Evolutionary conservation across 2,113 vertebrate genomes (phyloP), one percentile per base, ranked within the genome.

Genomic region (Ameiurus melas): DNA sequence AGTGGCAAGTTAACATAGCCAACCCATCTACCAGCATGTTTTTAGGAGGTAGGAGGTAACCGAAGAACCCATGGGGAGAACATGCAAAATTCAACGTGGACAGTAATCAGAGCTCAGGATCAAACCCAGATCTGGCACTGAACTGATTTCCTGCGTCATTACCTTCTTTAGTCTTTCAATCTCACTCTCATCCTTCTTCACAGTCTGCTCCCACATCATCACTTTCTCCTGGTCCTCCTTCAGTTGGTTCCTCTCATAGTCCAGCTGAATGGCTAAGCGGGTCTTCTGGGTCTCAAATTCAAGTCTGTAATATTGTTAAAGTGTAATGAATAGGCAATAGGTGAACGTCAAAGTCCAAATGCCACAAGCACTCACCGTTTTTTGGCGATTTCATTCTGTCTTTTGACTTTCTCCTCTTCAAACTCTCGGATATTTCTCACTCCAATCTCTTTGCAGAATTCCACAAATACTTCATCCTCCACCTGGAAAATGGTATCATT

Each of bases 311-410:
- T 57, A 57, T 57, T 19, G 30, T 80, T 30, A 55, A 55, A 2
- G n/a, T 33, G 5, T 30, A 30, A 80, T 80, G 3, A 80, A 27
- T 17, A 57, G n/a, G 16, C 53, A 57, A 33, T 81, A 30, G n/a
- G 1, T 81, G 53, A 33, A 2, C 2, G 3, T 53, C 27, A 33
- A 33, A 81, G 16, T 81, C n/a, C 79, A 58, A 22, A 57, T 19
- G 17, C 33, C n/a, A 80, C 78, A n/a, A 80, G 25, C 6, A 58
- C 92, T 92, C 84, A 98, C 97, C 97, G 96, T 90, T 99, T 99
- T 92, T 99, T 99, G 36, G 98, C 97, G 0, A 98, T 99, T 94
- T 99, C 98, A 64, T 99, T 99, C 93, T 99, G 98, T 51, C 98
- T 95, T 92, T 99, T 99, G 89, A 99, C 98, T 89, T 99, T 99